Evolutionary conservation across 1,140 invertebrate genomes (phyloP), one percentile per base, ranked within the genome.

Genomic region (Homarus americanus): DNA sequence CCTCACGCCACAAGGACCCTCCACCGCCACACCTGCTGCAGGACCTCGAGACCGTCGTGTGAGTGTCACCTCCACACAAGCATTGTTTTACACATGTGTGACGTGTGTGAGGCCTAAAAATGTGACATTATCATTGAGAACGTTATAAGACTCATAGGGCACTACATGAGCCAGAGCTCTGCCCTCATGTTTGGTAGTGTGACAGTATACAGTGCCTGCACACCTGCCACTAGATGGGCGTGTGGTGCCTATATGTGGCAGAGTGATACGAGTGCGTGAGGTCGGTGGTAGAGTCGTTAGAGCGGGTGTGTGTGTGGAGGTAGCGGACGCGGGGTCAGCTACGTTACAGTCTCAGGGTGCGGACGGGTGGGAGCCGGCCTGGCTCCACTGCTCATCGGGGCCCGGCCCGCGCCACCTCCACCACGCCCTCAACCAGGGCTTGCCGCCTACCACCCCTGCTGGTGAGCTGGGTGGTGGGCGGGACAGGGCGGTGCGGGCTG

Each of bases 321-420:
- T n/a, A n/a, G 44, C 49, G 69, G 15, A 38, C 69, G 66, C 40
- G 28, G n/a, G 72, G 32, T 24, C 28, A 49, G 72, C 79, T 41
- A 83, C 69, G 40, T 75, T 90, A 90, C 80, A 83, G 44, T 90
- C 87, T 90, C 87, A 90, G 87, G 87, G 87, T 82, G 80, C 44
- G 80, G 87, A 90, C 87, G 87, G 87, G 87, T 89, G 87, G 79
- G 87, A 73, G 79, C 79, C 63, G 38, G 36, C 49, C 17, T n/a
- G 78, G 87, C 80, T 90, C 80, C 80, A 36, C 80, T 83, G 87
- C 87, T 89, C 87, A 89, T 40, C 38, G 87, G 87, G 34, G 34
- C 28, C 49, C 24, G 20, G 20, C 72, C 72, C 84, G 28, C 44
- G n/a, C 73, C 49, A 49, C 40, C 32, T 20, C 69, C 20, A 69